Evolutionary conservation across 2,888 invertebrate species (phyloP).

Genomic region (Perithous albicinctus): DNA sequence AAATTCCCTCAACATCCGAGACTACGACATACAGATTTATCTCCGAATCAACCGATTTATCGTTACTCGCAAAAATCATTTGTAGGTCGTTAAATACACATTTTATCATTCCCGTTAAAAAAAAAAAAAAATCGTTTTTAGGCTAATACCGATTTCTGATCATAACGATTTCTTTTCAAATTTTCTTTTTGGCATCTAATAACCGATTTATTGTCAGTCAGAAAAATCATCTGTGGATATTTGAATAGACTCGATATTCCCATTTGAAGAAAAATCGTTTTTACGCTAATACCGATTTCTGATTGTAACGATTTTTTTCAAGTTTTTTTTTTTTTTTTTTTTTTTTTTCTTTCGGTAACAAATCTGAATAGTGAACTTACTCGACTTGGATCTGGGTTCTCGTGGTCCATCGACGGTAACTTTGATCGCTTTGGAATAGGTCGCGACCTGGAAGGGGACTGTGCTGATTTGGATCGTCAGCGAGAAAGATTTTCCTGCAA

Average conservation of each 20-base stretch:
- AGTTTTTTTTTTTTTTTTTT: not conserved
- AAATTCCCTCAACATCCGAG: slow-evolving; percentile 59
- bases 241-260: too few relatives aligned
- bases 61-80: not conserved
- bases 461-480: slow-evolving; percentile 97
- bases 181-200: too few relatives aligned
- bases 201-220: too few relatives aligned
- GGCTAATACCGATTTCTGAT: slow-evolving; percentile 1
- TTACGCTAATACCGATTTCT: too few relatives aligned
- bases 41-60: slow-evolving; percentile 14
- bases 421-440: slow-evolving; percentile 98
- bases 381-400: slow-evolving; percentile 98
- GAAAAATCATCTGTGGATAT: too few relatives aligned
- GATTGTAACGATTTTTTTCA: not conserved
- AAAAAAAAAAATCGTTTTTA: not conserved
- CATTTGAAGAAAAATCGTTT: too few relatives aligned
- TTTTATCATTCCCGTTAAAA: not conserved
- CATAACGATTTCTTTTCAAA: slow-evolving; percentile 2
- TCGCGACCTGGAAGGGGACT: slow-evolving; percentile 93
- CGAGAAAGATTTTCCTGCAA: slow-evolving; percentile 95
- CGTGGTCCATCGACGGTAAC: slow-evolving; percentile 99
- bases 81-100: slow-evolving; percentile 15
- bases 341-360: too few relatives aligned
- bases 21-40: slow-evolving; percentile 21
- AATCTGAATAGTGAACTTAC: slow-evolving; percentile 88